phyloP scores from a whole-genome alignment of 2,113 vertebrate genomes.

The Callorhinus ursinus region DNA sequence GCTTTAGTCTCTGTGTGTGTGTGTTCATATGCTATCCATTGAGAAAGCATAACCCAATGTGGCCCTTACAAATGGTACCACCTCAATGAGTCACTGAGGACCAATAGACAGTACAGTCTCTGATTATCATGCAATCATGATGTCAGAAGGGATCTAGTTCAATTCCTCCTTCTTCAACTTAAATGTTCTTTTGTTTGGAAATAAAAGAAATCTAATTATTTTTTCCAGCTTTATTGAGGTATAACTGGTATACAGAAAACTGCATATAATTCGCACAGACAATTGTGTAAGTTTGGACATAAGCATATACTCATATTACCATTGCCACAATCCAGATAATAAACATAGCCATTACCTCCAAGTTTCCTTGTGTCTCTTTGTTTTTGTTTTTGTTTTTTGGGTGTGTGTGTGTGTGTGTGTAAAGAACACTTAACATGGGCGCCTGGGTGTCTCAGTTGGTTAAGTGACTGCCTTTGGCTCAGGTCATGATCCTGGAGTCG shows the following conservation, averaged over 20 bases:
- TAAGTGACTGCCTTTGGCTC: too few species aligned
- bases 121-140: not conserved
- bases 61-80: not conserved
- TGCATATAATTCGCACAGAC: not conserved
- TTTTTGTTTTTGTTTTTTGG: not conserved
- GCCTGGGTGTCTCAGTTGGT: too few species aligned
- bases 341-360: not conserved
- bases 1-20: not conserved
- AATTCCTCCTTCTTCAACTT: not conserved
- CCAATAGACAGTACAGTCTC: rapidly evolving
- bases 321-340: not conserved
- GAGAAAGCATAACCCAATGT: not conserved
- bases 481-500: too few species aligned
- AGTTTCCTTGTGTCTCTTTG: not conserved
- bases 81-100: not conserved
- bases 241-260: not conserved
- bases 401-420: not conserved
- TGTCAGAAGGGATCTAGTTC: not conserved
- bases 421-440: not conserved
- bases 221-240: not conserved
- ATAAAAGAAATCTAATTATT: not conserved
- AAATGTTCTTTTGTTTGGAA: not conserved
- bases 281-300: not conserved
- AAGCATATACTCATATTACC: not conserved
- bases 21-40: not conserved